Conservation (phyloP, 1,140 invertebrate genomes). For the Nilaparvata lugens region DNA sequence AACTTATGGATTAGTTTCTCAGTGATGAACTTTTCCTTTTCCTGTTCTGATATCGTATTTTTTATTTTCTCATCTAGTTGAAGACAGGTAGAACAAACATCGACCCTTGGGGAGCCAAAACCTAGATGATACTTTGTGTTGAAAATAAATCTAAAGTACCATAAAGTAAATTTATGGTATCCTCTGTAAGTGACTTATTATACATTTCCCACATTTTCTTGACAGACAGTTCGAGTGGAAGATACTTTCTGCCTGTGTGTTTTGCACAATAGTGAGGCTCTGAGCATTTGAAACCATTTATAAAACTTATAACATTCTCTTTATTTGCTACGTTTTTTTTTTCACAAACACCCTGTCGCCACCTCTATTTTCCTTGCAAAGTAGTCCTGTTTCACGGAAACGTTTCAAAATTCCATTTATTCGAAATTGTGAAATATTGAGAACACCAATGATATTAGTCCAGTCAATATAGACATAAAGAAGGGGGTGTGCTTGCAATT, state of each 20-base stretch:
- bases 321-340: slow-evolving; percentile 3
- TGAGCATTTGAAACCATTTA: slow-evolving; percentile 2
- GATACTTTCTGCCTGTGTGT: slow-evolving; percentile 5
- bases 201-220: not conserved
- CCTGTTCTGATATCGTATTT: too few relatives aligned
- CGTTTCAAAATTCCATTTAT: slow-evolving; percentile 4
- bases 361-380: slow-evolving; percentile 2
- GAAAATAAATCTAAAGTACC: too few relatives aligned
- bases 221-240: not conserved
- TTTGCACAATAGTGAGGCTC: slow-evolving; percentile 7
- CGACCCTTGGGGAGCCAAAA: too few relatives aligned
- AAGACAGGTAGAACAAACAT: too few relatives aligned
- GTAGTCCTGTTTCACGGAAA: not conserved
- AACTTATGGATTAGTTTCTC: too few relatives aligned
- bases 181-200: not conserved
- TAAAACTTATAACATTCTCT: not conserved
- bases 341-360: not conserved
- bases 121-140: too few relatives aligned
- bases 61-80: too few relatives aligned
- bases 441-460: not conserved
- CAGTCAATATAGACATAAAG: too few relatives aligned
- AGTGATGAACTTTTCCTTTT: too few relatives aligned
- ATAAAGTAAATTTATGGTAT: too few relatives aligned
- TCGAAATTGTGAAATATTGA: slow-evolving; percentile 1
- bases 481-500: too few relatives aligned